Conservation (phyloP, 2,888 invertebrate species). For the Caenorhabditis afra region DNA sequence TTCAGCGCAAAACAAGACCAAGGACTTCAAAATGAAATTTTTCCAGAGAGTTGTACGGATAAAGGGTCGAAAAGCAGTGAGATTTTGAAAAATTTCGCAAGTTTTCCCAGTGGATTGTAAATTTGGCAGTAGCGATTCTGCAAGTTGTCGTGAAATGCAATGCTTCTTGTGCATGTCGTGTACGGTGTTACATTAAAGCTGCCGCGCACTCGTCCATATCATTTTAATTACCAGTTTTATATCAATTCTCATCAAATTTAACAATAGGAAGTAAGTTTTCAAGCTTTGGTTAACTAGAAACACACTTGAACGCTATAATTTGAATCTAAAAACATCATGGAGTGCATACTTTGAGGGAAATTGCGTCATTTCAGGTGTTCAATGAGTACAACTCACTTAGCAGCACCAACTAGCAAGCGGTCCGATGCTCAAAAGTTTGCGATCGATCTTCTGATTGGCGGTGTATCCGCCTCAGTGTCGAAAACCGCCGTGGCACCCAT, state of each 20-base stretch:
- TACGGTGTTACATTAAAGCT: slow-evolving; percentile 27
- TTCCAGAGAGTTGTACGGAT: background rate
- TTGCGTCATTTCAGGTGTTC: slow-evolving; percentile 44
- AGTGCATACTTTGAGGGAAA: background rate
- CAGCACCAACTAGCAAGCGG: slow-evolving; percentile 18
- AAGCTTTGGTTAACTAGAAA: background rate
- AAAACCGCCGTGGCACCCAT: slow-evolving; percentile 73
- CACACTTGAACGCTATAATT: too few species aligned
- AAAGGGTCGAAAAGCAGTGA: background rate
- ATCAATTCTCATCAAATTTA: too few species aligned
- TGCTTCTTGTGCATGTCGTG: background rate
- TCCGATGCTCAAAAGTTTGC: slow-evolving; percentile 65
- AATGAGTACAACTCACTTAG: slow-evolving; percentile 37
- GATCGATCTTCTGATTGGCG: slow-evolving; percentile 66
- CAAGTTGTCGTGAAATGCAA: too few species aligned
- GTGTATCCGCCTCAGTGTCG: slow-evolving; percentile 68
- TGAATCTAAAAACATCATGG: too few species aligned
- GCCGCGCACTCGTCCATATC: slow-evolving; percentile 21
- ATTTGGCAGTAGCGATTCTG: slow-evolving; percentile 6
- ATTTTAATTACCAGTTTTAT: background rate
- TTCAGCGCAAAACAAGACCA: background rate
- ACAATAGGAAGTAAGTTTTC: slow-evolving; percentile 5
- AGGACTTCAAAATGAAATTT: slow-evolving; percentile 6
- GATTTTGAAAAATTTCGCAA: slow-evolving; percentile 55
- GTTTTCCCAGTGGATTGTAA: slow-evolving; percentile 10